phyloP scores from a whole-genome alignment of 2,113 vertebrate species.

The Platichthys flesus region DNA sequence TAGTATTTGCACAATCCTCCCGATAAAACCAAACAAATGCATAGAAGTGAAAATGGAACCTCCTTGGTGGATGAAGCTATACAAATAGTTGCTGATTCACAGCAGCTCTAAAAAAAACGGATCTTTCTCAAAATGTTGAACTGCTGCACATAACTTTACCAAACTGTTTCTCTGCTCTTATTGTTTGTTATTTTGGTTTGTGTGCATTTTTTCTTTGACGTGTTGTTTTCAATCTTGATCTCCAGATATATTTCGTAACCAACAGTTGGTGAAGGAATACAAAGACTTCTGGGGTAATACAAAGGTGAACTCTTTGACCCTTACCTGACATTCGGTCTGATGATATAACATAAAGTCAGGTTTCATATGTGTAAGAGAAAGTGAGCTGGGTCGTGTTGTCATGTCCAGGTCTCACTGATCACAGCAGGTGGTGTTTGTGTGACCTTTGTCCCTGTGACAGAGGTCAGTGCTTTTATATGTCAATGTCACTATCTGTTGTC shows the following conservation, averaged over 20 bases:
- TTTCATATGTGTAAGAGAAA: background rate
- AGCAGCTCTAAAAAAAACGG: too few relatives aligned
- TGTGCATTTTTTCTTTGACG: background rate
- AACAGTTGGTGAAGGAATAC: conserved; percentile 94
- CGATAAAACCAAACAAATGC: too few relatives aligned
- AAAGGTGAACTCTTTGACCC: conserved; percentile 85
- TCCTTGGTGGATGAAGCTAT: too few relatives aligned
- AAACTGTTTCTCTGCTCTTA: background rate
- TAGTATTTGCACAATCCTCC: too few relatives aligned
- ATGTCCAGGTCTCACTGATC: background rate
- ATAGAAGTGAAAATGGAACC: too few relatives aligned
- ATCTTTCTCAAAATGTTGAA: background rate
- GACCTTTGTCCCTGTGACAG: conserved; percentile 41
- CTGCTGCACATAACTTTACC: background rate
- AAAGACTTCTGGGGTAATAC: conserved; percentile 97
- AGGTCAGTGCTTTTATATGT: conserved; percentile 42
- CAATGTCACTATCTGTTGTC: conserved; percentile 36
- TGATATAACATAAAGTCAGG: background rate
- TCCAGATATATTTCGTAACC: conserved; percentile 93
- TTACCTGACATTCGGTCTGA: background rate
- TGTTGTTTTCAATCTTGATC: background rate
- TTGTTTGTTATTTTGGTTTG: background rate
- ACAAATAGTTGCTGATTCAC: too few relatives aligned
- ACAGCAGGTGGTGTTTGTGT: conserved; percentile 3
- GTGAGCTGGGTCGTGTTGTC: background rate